Conservation (phyloP, 1,140 invertebrate genomes). For the Intoshia linei region DNA sequence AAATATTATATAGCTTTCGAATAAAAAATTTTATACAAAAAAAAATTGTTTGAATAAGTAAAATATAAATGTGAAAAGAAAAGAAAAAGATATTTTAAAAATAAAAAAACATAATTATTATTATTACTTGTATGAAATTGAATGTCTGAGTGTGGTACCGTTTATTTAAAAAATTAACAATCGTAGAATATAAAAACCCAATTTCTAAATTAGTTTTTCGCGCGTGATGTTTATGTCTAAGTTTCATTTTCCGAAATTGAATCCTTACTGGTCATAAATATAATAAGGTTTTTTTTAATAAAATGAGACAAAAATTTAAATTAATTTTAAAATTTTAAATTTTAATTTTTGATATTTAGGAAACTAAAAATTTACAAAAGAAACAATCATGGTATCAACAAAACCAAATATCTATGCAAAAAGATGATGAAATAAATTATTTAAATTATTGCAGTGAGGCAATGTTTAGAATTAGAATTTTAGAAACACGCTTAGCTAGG, state of each 20-base stretch:
- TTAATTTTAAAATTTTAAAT: not conserved
- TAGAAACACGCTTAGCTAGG: constrained; percentile 19
- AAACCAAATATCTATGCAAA: constrained; percentile 21
- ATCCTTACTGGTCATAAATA: not conserved
- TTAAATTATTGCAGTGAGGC: constrained; percentile 21
- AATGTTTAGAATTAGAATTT: constrained; percentile 22
- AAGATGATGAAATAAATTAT: constrained; percentile 23
- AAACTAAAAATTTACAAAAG: constrained; percentile 19
- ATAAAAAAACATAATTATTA: too few species aligned
- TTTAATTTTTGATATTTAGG: constrained; percentile 9
- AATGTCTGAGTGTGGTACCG: too few species aligned
- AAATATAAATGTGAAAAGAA: too few species aligned
- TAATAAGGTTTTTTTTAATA: not conserved
- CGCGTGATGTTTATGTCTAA: too few species aligned
- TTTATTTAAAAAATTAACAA: too few species aligned
- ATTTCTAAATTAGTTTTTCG: too few species aligned
- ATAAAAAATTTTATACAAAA: too few species aligned
- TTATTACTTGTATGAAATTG: too few species aligned
- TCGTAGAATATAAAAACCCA: too few species aligned
- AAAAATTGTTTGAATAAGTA: too few species aligned
- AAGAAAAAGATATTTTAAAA: too few species aligned
- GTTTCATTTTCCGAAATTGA: not conserved
- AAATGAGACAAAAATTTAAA: not conserved
- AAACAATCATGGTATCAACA: constrained; percentile 24
- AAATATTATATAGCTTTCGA: too few species aligned